A percentile compares a stretch with the other conserved stretches of the same genome.
These are phyloP conservation scores for Corythornis leucogaster DNA, from an alignment of 2,797 vertebrate species.

Conservation along the genomic window DNA sequence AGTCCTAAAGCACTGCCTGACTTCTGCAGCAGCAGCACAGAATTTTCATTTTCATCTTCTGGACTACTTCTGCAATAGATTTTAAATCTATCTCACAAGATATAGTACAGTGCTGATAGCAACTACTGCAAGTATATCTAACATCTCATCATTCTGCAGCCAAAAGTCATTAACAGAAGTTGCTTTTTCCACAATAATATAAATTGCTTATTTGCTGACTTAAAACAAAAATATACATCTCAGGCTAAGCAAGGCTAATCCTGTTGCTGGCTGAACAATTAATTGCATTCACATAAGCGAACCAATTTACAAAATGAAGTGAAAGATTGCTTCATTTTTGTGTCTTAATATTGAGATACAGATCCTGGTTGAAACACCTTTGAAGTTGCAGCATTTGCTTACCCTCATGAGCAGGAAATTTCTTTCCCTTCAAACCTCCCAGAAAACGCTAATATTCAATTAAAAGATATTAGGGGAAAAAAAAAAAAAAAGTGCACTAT, in stretches of 20 bases:
- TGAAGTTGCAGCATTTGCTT: conserved; percentile 69
- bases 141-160: not conserved
- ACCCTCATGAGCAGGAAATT: not conserved
- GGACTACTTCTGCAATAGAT: not conserved
- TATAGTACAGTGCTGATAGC: not conserved
- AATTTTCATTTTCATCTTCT: not conserved
- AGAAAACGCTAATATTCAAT: not conserved
- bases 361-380: conserved; percentile 74
- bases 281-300: conserved; percentile 74
- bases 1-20: not conserved
- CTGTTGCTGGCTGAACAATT: not conserved
- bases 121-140: not conserved
- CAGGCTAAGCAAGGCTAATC: not conserved
- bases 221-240: not conserved
- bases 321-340: conserved; percentile 63
- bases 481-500: not conserved
- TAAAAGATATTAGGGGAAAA: not conserved
- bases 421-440: not conserved
- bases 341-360: conserved; percentile 60
- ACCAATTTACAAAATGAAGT: conserved; percentile 4
- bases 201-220: conserved; percentile 6
- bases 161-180: not conserved
- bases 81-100: not conserved
- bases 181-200: not conserved
- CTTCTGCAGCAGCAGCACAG: not conserved